Conservation (phyloP, 2,113 vertebrate species). For the Hiodon tergisus region DNA sequence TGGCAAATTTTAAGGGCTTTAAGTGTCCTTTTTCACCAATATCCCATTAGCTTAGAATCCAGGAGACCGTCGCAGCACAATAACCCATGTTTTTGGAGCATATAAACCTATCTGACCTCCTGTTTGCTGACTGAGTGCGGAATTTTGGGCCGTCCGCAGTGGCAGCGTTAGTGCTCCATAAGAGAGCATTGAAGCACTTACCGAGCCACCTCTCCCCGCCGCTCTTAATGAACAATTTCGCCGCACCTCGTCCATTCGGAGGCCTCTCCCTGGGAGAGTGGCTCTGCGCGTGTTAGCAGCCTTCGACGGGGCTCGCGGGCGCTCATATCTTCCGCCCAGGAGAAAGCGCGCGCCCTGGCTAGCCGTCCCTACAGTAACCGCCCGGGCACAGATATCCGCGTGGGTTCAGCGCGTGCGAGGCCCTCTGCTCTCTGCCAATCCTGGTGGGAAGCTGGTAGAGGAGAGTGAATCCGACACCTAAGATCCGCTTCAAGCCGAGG, state of each 20-base stretch:
- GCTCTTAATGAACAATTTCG: conserved; percentile 78
- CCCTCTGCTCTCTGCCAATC: too few species aligned
- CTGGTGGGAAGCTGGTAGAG: too few species aligned
- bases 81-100: not conserved
- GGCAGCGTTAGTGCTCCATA: conserved; percentile 66
- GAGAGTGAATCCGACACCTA: too few species aligned
- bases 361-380: too few species aligned
- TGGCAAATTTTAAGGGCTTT: not conserved
- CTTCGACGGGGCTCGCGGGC: conserved; percentile 50
- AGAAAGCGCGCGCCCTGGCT: too few species aligned
- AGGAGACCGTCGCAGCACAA: not conserved
- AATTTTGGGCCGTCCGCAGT: conserved; percentile 57
- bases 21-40: not conserved
- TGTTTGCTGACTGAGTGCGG: conserved; percentile 56
- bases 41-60: conserved; percentile 12
- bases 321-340: too few species aligned
- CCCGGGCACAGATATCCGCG: too few species aligned
- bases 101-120: conserved; percentile 28
- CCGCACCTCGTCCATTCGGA: conserved; percentile 69
- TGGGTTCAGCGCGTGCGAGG: too few species aligned
- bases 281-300: conserved; percentile 62
- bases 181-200: conserved; percentile 58
- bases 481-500: too few species aligned
- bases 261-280: conserved; percentile 64
- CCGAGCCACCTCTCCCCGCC: conserved; percentile 62